Evolutionary conservation across 2,113 vertebrate genomes (phyloP).

Genomic region (Hemiscyllium ocellatum): DNA sequence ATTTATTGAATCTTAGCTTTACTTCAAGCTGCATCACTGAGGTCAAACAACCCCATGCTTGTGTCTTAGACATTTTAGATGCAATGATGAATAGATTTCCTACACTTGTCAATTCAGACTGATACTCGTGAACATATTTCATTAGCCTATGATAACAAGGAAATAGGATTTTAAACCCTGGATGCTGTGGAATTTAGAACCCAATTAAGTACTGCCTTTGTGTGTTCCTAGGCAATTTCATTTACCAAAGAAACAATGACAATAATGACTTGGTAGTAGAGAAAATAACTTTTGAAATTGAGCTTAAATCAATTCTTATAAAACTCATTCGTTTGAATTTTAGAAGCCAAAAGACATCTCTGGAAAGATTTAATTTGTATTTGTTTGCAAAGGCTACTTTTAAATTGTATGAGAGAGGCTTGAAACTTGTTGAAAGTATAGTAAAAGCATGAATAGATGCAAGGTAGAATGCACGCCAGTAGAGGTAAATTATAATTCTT

Average conservation of each 20-base stretch:
- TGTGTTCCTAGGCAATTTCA: background rate
- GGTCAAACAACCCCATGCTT: background rate
- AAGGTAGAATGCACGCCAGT: background rate
- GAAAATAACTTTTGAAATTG: background rate
- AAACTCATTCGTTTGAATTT: background rate
- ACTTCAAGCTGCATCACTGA: background rate
- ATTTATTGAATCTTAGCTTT: background rate
- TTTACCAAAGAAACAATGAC: background rate
- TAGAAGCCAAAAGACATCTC: background rate
- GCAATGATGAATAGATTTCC: background rate
- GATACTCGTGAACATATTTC: background rate
- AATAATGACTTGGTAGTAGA: background rate
- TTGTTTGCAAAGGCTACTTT: background rate
- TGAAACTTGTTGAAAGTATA: too few species aligned
- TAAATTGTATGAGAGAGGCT: background rate
- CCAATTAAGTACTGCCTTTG: background rate
- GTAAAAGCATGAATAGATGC: background rate
- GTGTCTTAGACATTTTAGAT: background rate
- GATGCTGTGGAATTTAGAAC: background rate
- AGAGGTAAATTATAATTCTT: background rate
- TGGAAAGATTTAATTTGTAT: background rate
- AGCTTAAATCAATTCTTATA: background rate
- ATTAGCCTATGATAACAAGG: background rate
- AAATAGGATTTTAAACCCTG: background rate
- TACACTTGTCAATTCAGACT: background rate